Percentiles rank a stretch among this genome's conserved stretches.
Evolutionary conservation across 2,888 invertebrate genomes (phyloP).

Genomic region (Drosophila picticornis): DNA sequence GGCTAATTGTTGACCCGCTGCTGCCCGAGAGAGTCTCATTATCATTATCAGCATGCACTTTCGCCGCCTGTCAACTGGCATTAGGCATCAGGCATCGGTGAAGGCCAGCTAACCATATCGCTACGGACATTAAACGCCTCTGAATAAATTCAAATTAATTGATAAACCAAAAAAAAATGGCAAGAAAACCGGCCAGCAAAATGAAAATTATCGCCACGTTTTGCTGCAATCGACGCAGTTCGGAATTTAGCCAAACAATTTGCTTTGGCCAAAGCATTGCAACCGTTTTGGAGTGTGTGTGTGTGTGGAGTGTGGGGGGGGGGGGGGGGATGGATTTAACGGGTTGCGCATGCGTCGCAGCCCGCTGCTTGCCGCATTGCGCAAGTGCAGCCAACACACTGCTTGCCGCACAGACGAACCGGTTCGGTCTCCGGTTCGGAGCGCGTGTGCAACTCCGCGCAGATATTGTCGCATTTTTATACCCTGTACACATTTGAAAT

Average conservation of each 20-base stretch:
- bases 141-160: conserved; percentile 81
- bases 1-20: conserved; percentile 55
- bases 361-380: conserved; percentile 60
- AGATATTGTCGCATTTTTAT: conserved; percentile 76
- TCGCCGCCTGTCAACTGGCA: conserved; percentile 70
- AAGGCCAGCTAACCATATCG: conserved; percentile 49
- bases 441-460: conserved; percentile 68
- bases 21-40: conserved; percentile 43
- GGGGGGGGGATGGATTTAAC: not conserved
- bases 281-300: conserved; percentile 65
- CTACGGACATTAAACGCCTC: conserved; percentile 75
- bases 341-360: conserved; percentile 62
- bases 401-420: conserved; percentile 19
- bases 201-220: conserved; percentile 75
- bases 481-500: not conserved
- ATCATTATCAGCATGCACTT: conserved; percentile 66
- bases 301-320: too few relatives aligned
- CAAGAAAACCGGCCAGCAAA: conserved; percentile 45
- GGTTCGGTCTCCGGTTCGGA: conserved; percentile 33
- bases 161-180: conserved; percentile 49
- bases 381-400: conserved; percentile 68
- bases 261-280: conserved; percentile 66
- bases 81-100: conserved; percentile 67
- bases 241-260: conserved; percentile 74
- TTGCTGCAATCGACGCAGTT: conserved; percentile 70